phyloP scores from a whole-genome alignment of 2,888 invertebrate species.

The Ichneumoninae sp. region DNA sequence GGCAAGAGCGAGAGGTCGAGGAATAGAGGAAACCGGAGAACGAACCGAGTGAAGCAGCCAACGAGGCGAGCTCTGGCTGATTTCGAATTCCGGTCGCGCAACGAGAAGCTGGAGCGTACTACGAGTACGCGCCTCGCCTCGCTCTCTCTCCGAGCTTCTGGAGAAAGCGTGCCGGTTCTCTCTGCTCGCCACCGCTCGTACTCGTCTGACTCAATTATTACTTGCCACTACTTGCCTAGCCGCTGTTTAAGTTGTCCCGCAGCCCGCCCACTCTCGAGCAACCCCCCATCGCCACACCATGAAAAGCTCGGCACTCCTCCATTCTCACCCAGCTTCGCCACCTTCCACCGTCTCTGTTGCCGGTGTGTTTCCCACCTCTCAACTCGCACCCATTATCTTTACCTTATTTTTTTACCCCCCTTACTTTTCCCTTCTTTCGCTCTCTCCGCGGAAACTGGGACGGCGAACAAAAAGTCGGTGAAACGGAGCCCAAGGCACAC shows the following conservation, averaged over 20 bases:
- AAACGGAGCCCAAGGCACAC: constrained; percentile 33
- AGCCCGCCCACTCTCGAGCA: constrained; percentile 40
- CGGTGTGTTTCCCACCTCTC: constrained; percentile 7
- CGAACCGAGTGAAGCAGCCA: constrained; percentile 39
- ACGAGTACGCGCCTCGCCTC: constrained; percentile 31
- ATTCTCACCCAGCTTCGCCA: constrained; percentile 48
- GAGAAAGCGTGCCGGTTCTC: constrained; percentile 37
- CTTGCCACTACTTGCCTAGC: constrained; percentile 78
- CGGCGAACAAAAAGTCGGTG: constrained; percentile 26
- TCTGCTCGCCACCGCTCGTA: constrained; percentile 68
- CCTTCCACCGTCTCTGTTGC: background rate
- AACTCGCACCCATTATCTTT: background rate
- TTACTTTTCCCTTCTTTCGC: constrained; percentile 18
- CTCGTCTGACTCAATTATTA: constrained; percentile 80
- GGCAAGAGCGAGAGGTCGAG: constrained; percentile 41
- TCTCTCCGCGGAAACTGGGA: background rate
- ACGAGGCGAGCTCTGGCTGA: constrained; percentile 67
- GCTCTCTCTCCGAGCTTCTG: constrained; percentile 56
- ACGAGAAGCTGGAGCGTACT: constrained; percentile 63
- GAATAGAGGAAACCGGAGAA: constrained; percentile 12
- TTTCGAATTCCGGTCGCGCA: constrained; percentile 78
- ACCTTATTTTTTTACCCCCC: background rate
- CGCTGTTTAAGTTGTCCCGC: constrained; percentile 78
- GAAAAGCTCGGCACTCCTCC: constrained; percentile 57
- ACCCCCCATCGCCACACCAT: constrained; percentile 62